phyloP scores from a whole-genome alignment of 2,797 vertebrate genomes.

The Muraenolepis orangiensis region DNA sequence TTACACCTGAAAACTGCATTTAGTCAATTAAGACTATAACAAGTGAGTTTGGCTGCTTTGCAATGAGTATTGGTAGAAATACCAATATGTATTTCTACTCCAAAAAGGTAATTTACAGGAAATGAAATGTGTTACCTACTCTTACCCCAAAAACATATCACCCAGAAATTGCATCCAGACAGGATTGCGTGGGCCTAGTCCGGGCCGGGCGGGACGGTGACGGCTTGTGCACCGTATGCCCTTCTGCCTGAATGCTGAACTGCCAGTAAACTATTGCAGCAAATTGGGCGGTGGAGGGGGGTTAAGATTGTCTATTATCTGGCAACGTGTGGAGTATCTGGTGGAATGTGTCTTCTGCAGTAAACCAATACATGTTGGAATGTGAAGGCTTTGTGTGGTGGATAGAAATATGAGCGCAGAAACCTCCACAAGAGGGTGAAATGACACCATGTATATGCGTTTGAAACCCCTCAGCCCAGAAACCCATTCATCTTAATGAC shows the following conservation, averaged over 20 bases:
- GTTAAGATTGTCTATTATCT: slow-evolving; percentile 50
- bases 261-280: slow-evolving; percentile 36
- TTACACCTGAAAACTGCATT: slow-evolving; percentile 17
- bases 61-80: slow-evolving; percentile 43
- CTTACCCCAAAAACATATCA: background rate
- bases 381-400: slow-evolving; percentile 26
- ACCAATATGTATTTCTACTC: slow-evolving; percentile 46
- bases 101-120: slow-evolving; percentile 16
- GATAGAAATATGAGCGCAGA: slow-evolving; percentile 35
- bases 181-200: background rate
- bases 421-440: slow-evolving; percentile 44
- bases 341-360: slow-evolving; percentile 14
- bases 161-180: background rate
- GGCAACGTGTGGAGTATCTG: slow-evolving; percentile 43
- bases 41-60: slow-evolving; percentile 51
- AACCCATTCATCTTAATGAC: slow-evolving; percentile 57
- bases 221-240: slow-evolving; percentile 35
- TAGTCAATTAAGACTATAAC: slow-evolving; percentile 58
- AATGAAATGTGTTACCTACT: slow-evolving; percentile 46
- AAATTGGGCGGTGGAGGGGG: slow-evolving; percentile 37
- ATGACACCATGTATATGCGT: slow-evolving; percentile 35
- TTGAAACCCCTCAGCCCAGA: slow-evolving; percentile 46
- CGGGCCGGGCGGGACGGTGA: too few species aligned
- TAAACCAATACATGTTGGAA: slow-evolving; percentile 24
- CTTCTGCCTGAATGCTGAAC: slow-evolving; percentile 42